Conservation (phyloP, 2,797 vertebrate genomes). For the Scolopax bukidnonensis region DNA sequence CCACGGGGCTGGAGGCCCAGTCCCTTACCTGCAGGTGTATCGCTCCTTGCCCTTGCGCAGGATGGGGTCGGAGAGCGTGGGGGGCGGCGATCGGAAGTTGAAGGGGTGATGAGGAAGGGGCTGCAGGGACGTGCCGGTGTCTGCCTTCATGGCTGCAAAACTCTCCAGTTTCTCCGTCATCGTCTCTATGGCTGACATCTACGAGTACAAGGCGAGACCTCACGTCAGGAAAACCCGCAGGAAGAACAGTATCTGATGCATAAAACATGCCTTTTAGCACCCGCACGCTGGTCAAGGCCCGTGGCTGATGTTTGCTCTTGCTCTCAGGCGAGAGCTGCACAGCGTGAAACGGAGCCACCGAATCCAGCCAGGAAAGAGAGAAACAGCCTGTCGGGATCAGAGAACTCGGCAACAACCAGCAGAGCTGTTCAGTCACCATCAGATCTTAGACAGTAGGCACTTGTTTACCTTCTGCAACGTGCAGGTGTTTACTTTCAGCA, state of each 20-base stretch:
- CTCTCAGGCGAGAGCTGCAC: background rate
- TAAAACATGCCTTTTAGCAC: rapidly evolving
- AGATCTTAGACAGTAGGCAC: background rate
- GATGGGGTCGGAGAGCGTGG: constrained; percentile 96
- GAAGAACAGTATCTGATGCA: background rate
- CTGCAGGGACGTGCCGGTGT: constrained; percentile 88
- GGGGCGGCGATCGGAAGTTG: constrained; percentile 93
- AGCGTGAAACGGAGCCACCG: background rate
- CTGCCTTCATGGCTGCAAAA: constrained; percentile 92
- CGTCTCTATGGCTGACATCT: constrained; percentile 99
- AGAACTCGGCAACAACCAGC: background rate
- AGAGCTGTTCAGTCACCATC: background rate
- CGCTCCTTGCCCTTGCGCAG: constrained; percentile 99
- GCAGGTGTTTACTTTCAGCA: background rate
- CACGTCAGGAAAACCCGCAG: background rate
- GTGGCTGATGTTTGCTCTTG: background rate
- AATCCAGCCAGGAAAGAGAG: background rate
- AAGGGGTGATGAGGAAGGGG: constrained; percentile 94
- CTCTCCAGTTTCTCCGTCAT: constrained; percentile 98
- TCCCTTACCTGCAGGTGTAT: constrained; percentile 93
- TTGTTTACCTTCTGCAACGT: background rate
- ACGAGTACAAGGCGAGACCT: background rate
- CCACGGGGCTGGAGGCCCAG: rapidly evolving
- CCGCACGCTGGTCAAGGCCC: background rate
- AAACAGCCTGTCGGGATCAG: rapidly evolving